Base-by-base conservation (phyloP, 2,888 invertebrate genomes). In the Autographa gamma region DNA sequence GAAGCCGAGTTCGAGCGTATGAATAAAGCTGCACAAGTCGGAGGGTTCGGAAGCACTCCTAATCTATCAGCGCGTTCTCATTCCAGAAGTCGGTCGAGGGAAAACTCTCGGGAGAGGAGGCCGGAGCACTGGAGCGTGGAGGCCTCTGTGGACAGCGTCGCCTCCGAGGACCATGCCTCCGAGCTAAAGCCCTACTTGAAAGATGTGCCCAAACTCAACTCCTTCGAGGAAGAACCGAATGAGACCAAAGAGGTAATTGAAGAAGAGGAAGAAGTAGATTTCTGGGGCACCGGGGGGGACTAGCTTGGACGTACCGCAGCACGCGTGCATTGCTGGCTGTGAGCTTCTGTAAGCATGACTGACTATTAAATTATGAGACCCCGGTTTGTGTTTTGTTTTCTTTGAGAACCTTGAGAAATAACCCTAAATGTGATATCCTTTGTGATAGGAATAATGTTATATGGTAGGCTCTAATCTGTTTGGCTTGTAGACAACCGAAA, bases 1-100 rank as follows among this genome's bases (percentile, higher is more conserved):
- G 96, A 97, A 88, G 96, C 96, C 76, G 97, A 97, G 87, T 93
- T 96, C 77, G 92, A 93, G 81, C 91, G 91, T 84, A 92, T 89
- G 91, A 90, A 84, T 83, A 89, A 82, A 81, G 87, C 86, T 62
- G 87, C 87, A 56, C 87, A 88, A 71, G 77, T 83, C 78, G 75
- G 85, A 72, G 90, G 82, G 74, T 92, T 89, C 82, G 93, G 93
- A 83, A 95, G 95, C 87, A 92, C 94, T 79, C 95, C 96, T 92
- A 96, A 95, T 92, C 89, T 96, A 89, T 90, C 91, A 86, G 91
- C 94, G 85, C 94, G 91, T 95, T 95, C 95, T 94, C 84, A 93
- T 95, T 95, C 96, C 94, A 95, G 95, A 95, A 95, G 95, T 95
- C 95, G 92, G 66, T 95, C 95, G 86, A 91, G 95, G 81, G 95